Conservation (phyloP, 2,113 vertebrate species). For the Perca fluviatilis region DNA sequence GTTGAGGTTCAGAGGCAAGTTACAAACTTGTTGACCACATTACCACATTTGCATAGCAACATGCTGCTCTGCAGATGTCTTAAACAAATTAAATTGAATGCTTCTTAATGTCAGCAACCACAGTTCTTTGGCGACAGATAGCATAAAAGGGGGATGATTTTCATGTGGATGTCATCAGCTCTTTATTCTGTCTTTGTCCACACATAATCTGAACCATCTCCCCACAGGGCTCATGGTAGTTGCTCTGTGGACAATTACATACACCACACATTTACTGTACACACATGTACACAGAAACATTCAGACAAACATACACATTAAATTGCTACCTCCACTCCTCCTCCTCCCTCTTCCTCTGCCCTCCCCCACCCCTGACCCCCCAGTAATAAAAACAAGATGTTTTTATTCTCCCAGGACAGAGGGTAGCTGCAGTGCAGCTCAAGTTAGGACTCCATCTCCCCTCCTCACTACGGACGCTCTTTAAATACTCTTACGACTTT, state of each 20-base stretch:
- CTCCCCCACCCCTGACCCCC: conserved; percentile 39
- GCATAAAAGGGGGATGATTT: conserved; percentile 46
- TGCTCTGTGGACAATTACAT: conserved; percentile 46
- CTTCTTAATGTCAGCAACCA: conserved; percentile 46
- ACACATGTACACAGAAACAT: conserved; percentile 37
- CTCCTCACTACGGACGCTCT: conserved; percentile 49
- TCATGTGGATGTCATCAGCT: conserved; percentile 76
- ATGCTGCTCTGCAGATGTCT: conserved; percentile 24
- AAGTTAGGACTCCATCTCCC: conserved; percentile 55
- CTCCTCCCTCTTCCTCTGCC: conserved; percentile 33
- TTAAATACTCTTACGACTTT: conserved; percentile 78
- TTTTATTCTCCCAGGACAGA: conserved; percentile 71
- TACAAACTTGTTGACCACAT: conserved; percentile 35
- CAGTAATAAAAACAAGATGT: conserved; percentile 87
- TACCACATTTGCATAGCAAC: conserved; percentile 23
- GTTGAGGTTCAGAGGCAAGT: conserved; percentile 38
- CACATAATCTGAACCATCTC: conserved; percentile 37
- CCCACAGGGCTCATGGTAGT: conserved; percentile 30
- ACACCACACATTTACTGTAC: conserved; percentile 31
- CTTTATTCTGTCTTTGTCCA: conserved; percentile 52
- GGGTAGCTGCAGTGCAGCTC: conserved; percentile 61
- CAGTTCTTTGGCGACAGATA: conserved; percentile 50
- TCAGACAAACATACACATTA: conserved; percentile 59
- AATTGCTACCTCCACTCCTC: conserved; percentile 62
- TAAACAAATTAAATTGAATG: conserved; percentile 33